Base-by-base conservation (phyloP, 2,888 invertebrate species). In the Steinernema scapterisci region DNA sequence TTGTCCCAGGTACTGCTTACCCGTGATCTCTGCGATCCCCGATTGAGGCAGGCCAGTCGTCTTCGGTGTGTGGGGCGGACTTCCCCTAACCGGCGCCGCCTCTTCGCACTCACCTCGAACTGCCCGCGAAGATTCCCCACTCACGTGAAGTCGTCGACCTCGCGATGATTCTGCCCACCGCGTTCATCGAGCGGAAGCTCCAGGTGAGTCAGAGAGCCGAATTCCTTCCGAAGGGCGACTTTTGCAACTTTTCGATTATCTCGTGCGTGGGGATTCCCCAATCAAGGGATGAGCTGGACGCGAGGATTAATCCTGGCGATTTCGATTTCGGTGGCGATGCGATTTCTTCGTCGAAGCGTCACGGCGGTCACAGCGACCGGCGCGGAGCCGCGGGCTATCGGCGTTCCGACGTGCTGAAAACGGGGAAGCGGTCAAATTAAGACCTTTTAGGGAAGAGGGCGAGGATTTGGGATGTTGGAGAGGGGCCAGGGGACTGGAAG, bases 141-240 rank as follows among this genome's bases (percentile, higher is more conserved):
- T 25, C 63, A 63, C 63, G 63, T 38, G 63, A 25, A 25, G 16
- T 63, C 63, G 38, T 38, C 38, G 38, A 38, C 38, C 38, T 13
- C 63, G 63, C 63, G 31, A 63, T 63, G 63, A 27, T 63, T 63
- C 63, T 63, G 27, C 63, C 63, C 7, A 63, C 63, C 31, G 63
- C 63, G 1, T 63, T 63, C 19, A 25, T 63, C 11, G 63, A 63
- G 19, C 63, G 63, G 31, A 27, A 31, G 38, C 63, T 63, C 11
- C 63, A 63, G 63, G 63, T 63, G 63, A 31, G 63, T 63, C 9
- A 38, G 9, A 6, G 5, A 9, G 38, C 38, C 38, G 38, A 38
- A 9, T 38, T 38, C 31, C 19, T 31, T 63, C 31, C 21, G n/a
- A 19, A 16, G 21, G 21, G 1, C n/a, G n/a, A 13, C 25, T 63